Percentiles rank a stretch among this genome's conserved stretches.
phyloP scores from a whole-genome alignment of 2,797 vertebrate genomes.

The Acrocephalus scirpaceus region DNA sequence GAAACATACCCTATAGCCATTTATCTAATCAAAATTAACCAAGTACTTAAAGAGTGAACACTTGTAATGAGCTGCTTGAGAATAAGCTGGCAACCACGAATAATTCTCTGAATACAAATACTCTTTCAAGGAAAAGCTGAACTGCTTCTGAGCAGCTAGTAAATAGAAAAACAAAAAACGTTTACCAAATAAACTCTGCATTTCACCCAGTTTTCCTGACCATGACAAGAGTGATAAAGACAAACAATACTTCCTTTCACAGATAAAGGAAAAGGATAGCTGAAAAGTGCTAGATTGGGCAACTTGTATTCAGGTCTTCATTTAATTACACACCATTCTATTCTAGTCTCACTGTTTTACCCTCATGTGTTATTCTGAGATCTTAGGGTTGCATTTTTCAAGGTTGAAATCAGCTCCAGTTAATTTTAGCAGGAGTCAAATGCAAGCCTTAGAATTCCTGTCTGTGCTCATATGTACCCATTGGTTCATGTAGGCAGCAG shows the following conservation, averaged over 20 bases:
- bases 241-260: neutral
- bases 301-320: neutral
- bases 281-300: neutral
- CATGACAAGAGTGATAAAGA: neutral
- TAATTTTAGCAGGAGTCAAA: constrained; percentile 25
- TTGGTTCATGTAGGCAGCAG: neutral
- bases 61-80: constrained; percentile 51
- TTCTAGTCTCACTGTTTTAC: neutral
- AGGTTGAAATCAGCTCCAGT: neutral
- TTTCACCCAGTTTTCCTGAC: constrained; percentile 28
- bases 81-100: constrained; percentile 21
- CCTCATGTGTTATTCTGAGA: constrained; percentile 8
- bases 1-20: constrained; percentile 39
- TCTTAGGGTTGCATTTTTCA: constrained; percentile 8
- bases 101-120: constrained; percentile 46
- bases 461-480: neutral
- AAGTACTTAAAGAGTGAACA: constrained; percentile 4
- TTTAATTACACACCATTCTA: constrained; percentile 1
- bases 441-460: neutral
- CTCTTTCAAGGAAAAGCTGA: constrained; percentile 37
- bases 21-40: constrained; percentile 65
- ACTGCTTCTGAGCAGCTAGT: neutral
- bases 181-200: constrained; percentile 33
- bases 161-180: constrained; percentile 28
- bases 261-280: neutral